Percentiles rank a stretch among this genome's conserved stretches.
phyloP scores from a whole-genome alignment of 2,888 invertebrate species.

The Tetragnatha montana region DNA sequence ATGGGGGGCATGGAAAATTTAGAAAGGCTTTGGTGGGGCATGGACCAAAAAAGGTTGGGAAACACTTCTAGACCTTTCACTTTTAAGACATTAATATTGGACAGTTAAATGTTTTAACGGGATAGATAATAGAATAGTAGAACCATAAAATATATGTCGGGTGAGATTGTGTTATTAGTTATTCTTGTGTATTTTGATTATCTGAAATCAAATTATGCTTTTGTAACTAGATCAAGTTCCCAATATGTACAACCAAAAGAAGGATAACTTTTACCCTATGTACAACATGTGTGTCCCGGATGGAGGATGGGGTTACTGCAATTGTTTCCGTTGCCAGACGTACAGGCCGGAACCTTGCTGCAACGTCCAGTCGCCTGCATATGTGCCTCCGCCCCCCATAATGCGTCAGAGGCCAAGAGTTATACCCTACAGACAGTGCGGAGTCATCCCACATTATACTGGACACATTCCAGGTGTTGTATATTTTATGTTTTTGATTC shows the following conservation, averaged over 20 bases:
- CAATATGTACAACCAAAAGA: background rate
- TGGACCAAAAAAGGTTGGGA: no score
- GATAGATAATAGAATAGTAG: no score
- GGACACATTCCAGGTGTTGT: slow-evolving; percentile 49
- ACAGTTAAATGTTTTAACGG: no score
- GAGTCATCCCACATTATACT: slow-evolving; percentile 53
- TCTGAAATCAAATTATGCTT: background rate
- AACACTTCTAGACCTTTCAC: no score
- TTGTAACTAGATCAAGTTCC: background rate
- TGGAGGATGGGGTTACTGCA: background rate
- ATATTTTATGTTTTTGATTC: no score
- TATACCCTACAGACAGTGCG: slow-evolving; percentile 33
- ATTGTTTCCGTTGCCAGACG: background rate
- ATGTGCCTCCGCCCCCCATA: background rate
- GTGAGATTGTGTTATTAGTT: background rate
- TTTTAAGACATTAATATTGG: no score
- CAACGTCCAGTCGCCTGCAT: background rate
- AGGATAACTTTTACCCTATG: background rate
- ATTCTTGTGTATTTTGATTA: background rate
- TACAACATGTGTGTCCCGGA: no score
- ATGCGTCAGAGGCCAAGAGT: background rate
- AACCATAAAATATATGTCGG: no score
- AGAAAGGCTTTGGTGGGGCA: no score
- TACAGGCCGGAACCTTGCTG: background rate
- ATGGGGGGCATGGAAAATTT: no score